A percentile compares a stretch with the other conserved stretches of the same genome.
phyloP scores from a whole-genome alignment of 2,888 invertebrate species.

The Dicranocentrus wangi region DNA sequence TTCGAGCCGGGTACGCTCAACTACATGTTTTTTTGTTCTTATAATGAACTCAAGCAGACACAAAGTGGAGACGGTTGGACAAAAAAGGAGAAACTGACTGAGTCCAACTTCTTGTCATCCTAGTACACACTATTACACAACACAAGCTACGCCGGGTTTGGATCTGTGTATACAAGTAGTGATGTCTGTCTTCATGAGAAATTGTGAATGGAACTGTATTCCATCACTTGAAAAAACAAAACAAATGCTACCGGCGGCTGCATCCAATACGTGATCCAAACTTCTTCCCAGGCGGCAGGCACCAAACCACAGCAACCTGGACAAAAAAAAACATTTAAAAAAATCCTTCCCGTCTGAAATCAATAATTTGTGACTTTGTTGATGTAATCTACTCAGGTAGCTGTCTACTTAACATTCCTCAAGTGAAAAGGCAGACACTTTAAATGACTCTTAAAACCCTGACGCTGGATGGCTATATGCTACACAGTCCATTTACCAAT shows the following conservation, averaged over 20 bases:
- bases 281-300: slow-evolving; percentile 59
- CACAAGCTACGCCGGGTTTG: too few species aligned
- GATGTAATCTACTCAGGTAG: slow-evolving; percentile 59
- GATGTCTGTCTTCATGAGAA: slow-evolving; percentile 39
- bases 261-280: slow-evolving; percentile 1
- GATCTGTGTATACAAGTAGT: too few species aligned
- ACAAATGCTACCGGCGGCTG: slow-evolving; percentile 17
- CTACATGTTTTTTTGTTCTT: slow-evolving; percentile 20
- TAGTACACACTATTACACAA: slow-evolving; percentile 1
- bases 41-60: slow-evolving; percentile 40
- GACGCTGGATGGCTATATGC: not conserved
- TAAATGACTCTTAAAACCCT: slow-evolving; percentile 44
- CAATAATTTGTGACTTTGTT: slow-evolving; percentile 59
- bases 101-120: slow-evolving; percentile 44
- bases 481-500: slow-evolving; percentile 1
- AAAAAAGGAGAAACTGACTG: slow-evolving; percentile 45
- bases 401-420: slow-evolving; percentile 57
- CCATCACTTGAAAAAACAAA: slow-evolving; percentile 31
- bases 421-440: slow-evolving; percentile 57
- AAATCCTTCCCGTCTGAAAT: slow-evolving; percentile 37
- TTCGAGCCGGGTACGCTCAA: slow-evolving; percentile 29
- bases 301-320: slow-evolving; percentile 6
- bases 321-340: slow-evolving; percentile 35
- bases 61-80: not conserved
- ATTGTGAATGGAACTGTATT: slow-evolving; percentile 50